phyloP scores from a whole-genome alignment of 2,113 vertebrate genomes.

The Dissostichus mawsoni region DNA sequence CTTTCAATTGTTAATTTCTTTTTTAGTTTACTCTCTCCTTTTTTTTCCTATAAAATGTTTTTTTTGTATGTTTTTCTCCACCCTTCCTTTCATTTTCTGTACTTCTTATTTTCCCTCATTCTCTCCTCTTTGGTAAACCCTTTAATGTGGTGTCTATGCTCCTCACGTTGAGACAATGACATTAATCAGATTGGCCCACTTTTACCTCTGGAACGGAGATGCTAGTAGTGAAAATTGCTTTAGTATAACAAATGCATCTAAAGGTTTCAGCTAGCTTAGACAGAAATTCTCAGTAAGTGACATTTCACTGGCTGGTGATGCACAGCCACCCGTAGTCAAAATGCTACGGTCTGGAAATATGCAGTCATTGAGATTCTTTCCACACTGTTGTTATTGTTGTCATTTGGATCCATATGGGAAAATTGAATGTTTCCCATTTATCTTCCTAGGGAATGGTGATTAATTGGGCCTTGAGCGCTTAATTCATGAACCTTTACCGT shows the following conservation, averaged over 20 bases:
- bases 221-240: slow-evolving; percentile 34
- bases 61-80: background rate
- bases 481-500: slow-evolving; percentile 73
- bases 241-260: slow-evolving; percentile 35
- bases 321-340: slow-evolving; percentile 26
- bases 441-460: slow-evolving; percentile 63
- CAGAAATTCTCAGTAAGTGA: slow-evolving; percentile 47
- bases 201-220: slow-evolving; percentile 50
- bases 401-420: slow-evolving; percentile 45
- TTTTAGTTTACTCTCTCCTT: background rate
- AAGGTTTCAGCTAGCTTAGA: slow-evolving; percentile 29
- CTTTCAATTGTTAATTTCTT: background rate
- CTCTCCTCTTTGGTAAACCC: slow-evolving; percentile 15
- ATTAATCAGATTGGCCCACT: slow-evolving; percentile 79
- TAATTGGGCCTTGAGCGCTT: slow-evolving; percentile 71
- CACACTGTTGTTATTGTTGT: slow-evolving; percentile 36
- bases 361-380: slow-evolving; percentile 8
- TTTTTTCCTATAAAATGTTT: background rate
- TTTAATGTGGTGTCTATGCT: slow-evolving; percentile 40
- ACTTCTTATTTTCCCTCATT: background rate
- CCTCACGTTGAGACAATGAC: slow-evolving; percentile 50
- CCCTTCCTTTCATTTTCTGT: background rate
- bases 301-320: slow-evolving; percentile 37
- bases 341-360: slow-evolving; percentile 15
- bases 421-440: slow-evolving; percentile 70